These are phyloP conservation scores for Leguminivora glycinivorella DNA, from an alignment of 1,140 invertebrate genomes.

Conservation along the genomic window DNA sequence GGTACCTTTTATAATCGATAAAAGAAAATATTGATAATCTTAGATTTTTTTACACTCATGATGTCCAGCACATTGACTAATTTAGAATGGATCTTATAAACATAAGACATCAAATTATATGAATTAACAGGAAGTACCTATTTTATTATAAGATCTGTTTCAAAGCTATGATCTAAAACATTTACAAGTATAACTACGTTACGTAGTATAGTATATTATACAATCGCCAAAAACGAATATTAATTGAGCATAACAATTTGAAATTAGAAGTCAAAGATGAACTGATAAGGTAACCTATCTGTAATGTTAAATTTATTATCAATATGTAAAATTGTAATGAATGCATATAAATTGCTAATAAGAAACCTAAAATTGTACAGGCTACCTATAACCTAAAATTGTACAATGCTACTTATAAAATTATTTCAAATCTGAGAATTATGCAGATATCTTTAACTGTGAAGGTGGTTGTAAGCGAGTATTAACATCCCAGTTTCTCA, in stretches of 20 bases:
- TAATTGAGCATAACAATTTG: conserved; percentile 26
- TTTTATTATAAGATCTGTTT: conserved; percentile 20
- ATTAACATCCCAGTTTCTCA: not conserved
- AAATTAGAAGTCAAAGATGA: conserved; percentile 9
- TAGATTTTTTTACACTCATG: conserved; percentile 14
- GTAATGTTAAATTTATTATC: conserved; percentile 24
- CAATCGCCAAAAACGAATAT: conserved; percentile 23
- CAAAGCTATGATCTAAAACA: conserved; percentile 22
- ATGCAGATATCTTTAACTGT: conserved; percentile 12
- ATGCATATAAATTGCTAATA: conserved; percentile 10
- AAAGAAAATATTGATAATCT: conserved; percentile 23
- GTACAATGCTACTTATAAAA: conserved; percentile 26
- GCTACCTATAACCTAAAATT: conserved; percentile 26
- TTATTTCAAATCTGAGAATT: conserved; percentile 27
- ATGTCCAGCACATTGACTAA: conserved; percentile 11
- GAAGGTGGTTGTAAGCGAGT: not conserved
- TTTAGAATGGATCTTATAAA: conserved; percentile 12
- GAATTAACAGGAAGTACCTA: conserved; percentile 24
- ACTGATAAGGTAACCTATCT: conserved; percentile 11
- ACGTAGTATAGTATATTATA: conserved; percentile 17
- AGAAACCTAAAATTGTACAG: conserved; percentile 28
- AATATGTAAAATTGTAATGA: conserved; percentile 25
- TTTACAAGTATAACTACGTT: conserved; percentile 24
- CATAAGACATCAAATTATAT: conserved; percentile 19
- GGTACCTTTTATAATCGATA: conserved; percentile 28